Conservation (phyloP, 2,888 invertebrate genomes). For the Rhopalosiphum nymphaeae region DNA sequence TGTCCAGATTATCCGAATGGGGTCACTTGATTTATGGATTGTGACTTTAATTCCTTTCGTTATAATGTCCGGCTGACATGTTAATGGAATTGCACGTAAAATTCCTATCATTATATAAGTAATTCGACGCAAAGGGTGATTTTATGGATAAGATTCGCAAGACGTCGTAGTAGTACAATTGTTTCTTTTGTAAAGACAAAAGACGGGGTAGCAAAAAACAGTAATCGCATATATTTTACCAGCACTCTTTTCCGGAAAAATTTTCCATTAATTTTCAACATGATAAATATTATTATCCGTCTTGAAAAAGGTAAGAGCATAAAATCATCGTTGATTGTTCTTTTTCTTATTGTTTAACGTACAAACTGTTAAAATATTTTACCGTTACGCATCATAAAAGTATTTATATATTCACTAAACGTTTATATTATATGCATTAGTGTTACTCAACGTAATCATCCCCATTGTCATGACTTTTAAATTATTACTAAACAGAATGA, state of each 20-base stretch:
- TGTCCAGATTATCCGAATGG: conserved; percentile 44
- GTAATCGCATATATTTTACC: not conserved
- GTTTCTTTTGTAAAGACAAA: not conserved
- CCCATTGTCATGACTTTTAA: not conserved
- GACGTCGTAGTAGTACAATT: not conserved
- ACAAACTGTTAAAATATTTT: conserved; percentile 10
- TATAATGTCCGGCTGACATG: conserved; percentile 32
- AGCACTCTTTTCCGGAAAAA: not conserved
- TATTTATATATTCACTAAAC: not conserved
- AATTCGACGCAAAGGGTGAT: conserved; percentile 27
- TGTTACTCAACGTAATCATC: not conserved
- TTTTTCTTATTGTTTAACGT: not conserved
- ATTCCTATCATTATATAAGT: conserved; percentile 9
- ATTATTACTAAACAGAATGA: not conserved
- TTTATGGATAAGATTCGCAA: not conserved
- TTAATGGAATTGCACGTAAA: conserved; percentile 57
- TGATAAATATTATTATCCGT: not conserved
- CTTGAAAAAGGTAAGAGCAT: not conserved
- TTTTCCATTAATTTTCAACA: not conserved
- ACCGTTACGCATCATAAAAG: not conserved
- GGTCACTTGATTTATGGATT: conserved; percentile 55
- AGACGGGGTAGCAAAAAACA: not conserved
- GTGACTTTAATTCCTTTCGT: conserved; percentile 11
- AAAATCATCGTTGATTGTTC: not conserved
- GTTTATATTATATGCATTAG: not conserved